A percentile compares a stretch with the other conserved stretches of the same genome.
These are phyloP conservation scores for Enhydra lutris DNA, from an alignment of 2,113 vertebrate species.

Conservation along the genomic window DNA sequence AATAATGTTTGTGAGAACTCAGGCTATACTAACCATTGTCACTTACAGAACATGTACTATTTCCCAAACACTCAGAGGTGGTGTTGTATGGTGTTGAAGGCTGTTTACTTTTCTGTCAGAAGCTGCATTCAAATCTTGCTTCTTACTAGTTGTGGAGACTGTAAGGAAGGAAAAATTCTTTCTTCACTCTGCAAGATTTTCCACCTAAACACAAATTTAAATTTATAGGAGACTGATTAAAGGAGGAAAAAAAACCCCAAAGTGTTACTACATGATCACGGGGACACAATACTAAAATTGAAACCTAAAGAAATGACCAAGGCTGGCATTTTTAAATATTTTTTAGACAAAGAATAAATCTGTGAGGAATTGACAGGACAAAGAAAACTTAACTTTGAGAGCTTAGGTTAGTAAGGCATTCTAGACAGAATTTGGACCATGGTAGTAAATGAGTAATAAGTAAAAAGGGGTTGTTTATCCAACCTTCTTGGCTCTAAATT, in stretches of 20 bases:
- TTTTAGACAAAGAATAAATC: not conserved
- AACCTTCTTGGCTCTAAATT: not conserved
- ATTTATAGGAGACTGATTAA: not conserved
- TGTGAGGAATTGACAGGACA: not conserved
- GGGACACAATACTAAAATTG: not conserved
- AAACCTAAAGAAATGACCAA: not conserved
- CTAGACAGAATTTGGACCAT: not conserved
- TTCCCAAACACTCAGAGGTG: not conserved
- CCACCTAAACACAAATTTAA: not conserved
- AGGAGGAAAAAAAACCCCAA: not conserved
- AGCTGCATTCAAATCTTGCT: not conserved
- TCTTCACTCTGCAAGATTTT: not conserved
- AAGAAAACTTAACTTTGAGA: not conserved
- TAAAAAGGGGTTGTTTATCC: not conserved
- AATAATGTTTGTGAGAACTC: not conserved
- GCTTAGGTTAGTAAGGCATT: not conserved
- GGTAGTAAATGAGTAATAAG: not conserved
- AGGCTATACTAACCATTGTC: not conserved
- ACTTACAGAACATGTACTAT: not conserved
- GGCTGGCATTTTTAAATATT: not conserved
- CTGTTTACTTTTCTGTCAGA: not conserved
- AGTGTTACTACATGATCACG: not conserved
- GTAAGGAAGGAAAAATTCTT: not conserved
- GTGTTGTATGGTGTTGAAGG: not conserved
- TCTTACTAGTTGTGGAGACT: not conserved